Conservation (phyloP, 2,113 vertebrate genomes). For the Ciconia stormi region DNA sequence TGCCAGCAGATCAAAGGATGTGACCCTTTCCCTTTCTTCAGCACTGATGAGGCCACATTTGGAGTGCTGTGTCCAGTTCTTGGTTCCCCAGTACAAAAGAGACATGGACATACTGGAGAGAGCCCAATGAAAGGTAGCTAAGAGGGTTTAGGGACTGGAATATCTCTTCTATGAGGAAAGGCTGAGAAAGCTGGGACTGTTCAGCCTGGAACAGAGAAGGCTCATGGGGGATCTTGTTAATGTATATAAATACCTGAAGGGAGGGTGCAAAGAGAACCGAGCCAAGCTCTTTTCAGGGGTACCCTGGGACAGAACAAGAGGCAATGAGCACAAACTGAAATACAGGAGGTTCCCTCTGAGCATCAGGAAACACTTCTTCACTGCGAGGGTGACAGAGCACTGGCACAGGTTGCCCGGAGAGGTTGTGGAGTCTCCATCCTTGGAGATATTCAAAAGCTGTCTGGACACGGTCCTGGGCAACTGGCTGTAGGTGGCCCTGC, state of each 20-base stretch:
- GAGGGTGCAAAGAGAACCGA: background rate
- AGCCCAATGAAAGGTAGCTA: background rate
- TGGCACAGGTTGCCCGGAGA: background rate
- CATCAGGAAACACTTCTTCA: background rate
- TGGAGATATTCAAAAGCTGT: background rate
- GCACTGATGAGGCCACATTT: background rate
- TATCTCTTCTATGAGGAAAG: background rate
- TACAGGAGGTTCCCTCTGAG: background rate
- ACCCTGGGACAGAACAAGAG: background rate
- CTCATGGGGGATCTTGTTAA: background rate
- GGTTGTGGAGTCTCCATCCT: background rate
- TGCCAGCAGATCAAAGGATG: background rate
- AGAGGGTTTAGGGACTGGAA: background rate
- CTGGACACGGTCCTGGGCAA: background rate
- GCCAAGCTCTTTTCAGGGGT: background rate
- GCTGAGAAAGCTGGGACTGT: background rate
- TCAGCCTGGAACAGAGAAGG: background rate
- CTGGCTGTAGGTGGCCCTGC: background rate
- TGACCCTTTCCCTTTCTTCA: background rate
- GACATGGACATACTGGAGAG: background rate
- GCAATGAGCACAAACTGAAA: background rate
- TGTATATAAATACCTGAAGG: background rate
- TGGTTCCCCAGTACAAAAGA: background rate
- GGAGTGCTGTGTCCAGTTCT: too few species aligned
- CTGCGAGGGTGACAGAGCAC: background rate